These are phyloP conservation scores for Alauda arvensis DNA, from an alignment of 2,797 vertebrate genomes.

Conservation along the genomic window DNA sequence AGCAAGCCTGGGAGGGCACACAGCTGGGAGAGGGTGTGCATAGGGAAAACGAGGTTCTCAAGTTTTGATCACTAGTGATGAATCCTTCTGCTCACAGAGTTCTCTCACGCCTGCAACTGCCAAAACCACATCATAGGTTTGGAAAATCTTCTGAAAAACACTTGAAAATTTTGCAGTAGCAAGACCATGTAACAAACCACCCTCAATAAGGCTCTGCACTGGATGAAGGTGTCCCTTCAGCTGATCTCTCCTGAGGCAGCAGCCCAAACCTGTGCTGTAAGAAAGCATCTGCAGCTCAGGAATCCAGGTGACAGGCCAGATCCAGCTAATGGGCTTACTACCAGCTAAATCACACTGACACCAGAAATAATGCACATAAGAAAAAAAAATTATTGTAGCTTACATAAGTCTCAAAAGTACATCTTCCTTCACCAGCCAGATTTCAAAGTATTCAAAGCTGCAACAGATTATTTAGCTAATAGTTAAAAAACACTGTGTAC, in stretches of 20 bases:
- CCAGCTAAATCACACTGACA: neutral
- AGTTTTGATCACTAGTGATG: neutral
- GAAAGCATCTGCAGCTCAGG: neutral
- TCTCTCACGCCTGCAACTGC: neutral
- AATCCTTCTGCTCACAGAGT: neutral
- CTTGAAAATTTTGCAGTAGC: slow-evolving; percentile 7
- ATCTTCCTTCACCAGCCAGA: neutral
- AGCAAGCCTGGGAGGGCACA: neutral
- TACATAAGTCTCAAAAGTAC: neutral
- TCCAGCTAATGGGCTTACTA: neutral
- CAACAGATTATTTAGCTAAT: neutral
- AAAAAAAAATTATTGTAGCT: neutral
- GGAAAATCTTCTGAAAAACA: slow-evolving; percentile 26
- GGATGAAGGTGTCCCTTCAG: neutral
- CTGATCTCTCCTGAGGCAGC: neutral
- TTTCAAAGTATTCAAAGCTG: neutral
- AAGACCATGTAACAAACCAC: neutral
- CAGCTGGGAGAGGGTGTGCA: neutral
- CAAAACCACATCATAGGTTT: slow-evolving; percentile 11
- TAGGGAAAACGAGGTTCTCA: neutral
- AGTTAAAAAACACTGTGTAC: neutral
- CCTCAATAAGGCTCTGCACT: neutral
- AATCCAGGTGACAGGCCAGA: neutral
- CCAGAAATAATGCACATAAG: neutral
- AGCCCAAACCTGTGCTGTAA: neutral